Percentiles rank a stretch among this genome's conserved stretches.
phyloP scores from a whole-genome alignment of 2,888 invertebrate species.

The Cantharis rufa region DNA sequence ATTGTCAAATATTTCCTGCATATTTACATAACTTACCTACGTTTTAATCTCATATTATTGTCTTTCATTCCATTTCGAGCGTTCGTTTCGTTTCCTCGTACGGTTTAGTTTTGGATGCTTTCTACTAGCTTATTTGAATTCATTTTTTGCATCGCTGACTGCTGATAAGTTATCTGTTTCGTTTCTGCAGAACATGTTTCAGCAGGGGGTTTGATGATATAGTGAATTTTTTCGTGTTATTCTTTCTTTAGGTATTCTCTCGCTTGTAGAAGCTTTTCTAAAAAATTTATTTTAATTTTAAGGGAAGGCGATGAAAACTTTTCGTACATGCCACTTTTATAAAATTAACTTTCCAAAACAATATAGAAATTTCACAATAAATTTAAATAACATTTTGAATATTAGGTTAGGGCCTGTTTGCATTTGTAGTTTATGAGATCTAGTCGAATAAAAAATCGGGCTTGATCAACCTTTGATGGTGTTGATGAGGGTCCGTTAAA shows the following conservation, averaged over 20 bases:
- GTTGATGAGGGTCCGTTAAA: background rate
- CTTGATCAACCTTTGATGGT: background rate
- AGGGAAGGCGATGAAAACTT: background rate
- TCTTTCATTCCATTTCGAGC: background rate
- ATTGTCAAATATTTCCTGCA: background rate
- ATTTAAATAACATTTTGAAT: background rate
- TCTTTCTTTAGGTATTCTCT: background rate
- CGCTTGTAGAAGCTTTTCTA: background rate
- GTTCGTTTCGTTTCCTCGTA: background rate
- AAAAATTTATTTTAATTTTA: background rate
- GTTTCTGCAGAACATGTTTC: background rate
- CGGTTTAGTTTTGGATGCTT: constrained; percentile 1
- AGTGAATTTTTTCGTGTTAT: background rate
- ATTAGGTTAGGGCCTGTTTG: background rate
- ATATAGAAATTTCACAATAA: background rate
- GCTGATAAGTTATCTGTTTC: constrained; percentile 3
- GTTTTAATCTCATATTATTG: constrained; percentile 1
- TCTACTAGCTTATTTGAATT: constrained; percentile 2
- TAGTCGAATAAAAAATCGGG: background rate
- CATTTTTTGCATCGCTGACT: constrained; percentile 3
- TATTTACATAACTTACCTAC: background rate
- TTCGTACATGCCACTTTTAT: background rate
- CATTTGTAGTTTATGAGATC: background rate
- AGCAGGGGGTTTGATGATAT: background rate
- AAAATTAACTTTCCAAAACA: background rate